These are phyloP conservation scores for Elanoides forficatus DNA, from an alignment of 2,113 vertebrate genomes.

Conservation along the genomic window DNA sequence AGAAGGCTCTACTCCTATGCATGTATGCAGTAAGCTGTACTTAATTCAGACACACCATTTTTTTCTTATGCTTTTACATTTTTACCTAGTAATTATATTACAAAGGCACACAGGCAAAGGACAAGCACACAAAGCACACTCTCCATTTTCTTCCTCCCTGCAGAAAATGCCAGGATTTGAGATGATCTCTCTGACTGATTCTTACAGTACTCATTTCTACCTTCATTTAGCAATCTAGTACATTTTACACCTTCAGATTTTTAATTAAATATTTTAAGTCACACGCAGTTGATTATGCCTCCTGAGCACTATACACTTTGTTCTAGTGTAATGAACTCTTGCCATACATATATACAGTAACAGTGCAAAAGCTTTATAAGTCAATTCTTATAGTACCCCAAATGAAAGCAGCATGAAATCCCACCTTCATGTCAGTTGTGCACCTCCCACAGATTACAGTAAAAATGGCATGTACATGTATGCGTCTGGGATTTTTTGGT, in stretches of 20 bases:
- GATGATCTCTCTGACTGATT: neutral
- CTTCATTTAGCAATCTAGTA: neutral
- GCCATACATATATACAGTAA: neutral
- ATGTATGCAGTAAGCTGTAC: neutral
- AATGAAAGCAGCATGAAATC: neutral
- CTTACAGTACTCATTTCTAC: neutral
- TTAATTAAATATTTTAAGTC: neutral
- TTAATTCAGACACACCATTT: neutral
- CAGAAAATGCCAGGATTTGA: neutral
- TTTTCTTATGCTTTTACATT: neutral
- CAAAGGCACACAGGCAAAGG: neutral
- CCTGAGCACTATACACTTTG: neutral
- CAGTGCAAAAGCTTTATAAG: neutral
- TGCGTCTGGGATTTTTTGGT: accelerated
- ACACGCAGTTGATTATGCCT: neutral
- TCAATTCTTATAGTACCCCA: neutral
- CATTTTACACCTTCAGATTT: neutral
- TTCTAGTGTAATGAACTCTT: neutral
- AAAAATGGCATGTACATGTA: neutral
- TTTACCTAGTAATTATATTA: slow-evolving; percentile 51
- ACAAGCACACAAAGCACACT: slow-evolving; percentile 30
- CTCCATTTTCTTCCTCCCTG: neutral
- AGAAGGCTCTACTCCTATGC: neutral
- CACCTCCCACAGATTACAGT: neutral
- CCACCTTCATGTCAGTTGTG: neutral